These are phyloP conservation scores for Syrphus vitripennis DNA, from an alignment of 2,888 invertebrate genomes.

Conservation along the genomic window DNA sequence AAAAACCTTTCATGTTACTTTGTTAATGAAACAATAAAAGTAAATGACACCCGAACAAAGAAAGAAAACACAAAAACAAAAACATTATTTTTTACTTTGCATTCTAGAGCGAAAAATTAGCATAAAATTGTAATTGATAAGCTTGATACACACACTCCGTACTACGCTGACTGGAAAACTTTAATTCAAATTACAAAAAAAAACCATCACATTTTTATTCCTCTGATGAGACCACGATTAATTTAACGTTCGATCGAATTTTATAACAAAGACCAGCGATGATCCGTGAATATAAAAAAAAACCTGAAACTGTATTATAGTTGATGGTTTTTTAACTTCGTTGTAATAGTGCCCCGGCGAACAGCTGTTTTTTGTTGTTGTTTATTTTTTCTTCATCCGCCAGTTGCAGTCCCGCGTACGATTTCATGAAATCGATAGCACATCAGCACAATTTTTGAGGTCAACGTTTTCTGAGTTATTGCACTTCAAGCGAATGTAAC, in stretches of 20 bases:
- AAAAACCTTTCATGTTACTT: background rate
- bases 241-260: background rate
- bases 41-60: background rate
- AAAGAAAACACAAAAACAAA: background rate
- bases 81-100: background rate
- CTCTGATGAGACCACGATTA: background rate
- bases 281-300: background rate
- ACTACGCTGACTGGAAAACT: background rate
- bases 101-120: background rate
- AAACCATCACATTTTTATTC: background rate
- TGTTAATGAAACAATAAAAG: background rate
- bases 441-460: background rate
- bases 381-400: background rate
- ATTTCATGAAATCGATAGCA: conserved; percentile 3
- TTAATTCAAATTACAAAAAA: background rate
- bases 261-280: background rate
- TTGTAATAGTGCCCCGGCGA: background rate
- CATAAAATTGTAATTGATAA: conserved; percentile 11
- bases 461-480: conserved; percentile 9
- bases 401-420: too few relatives aligned
- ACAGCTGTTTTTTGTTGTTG: conserved; percentile 15
- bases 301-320: background rate
- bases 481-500: background rate
- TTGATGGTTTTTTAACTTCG: background rate
- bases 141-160: background rate